phyloP scores from a whole-genome alignment of 2,888 invertebrate genomes.

The Drosophila yooni region DNA sequence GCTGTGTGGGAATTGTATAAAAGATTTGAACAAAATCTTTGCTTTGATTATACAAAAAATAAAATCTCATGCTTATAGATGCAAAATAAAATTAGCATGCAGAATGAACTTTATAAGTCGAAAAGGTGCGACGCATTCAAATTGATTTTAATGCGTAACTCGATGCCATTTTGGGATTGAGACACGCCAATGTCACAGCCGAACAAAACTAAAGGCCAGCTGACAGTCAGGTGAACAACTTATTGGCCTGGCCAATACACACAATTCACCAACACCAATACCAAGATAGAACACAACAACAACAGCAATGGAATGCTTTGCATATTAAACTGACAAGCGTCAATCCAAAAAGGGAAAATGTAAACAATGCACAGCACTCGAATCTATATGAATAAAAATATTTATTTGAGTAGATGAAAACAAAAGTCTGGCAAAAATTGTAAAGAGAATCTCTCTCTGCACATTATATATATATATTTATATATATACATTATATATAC shows the following conservation, averaged over 20 bases:
- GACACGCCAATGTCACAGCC: conserved; percentile 48
- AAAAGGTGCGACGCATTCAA: conserved; percentile 38
- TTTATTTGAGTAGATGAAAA: conserved; percentile 23
- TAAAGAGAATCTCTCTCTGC: conserved; percentile 12
- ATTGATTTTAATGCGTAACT: conserved; percentile 39
- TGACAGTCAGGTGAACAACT: conserved; percentile 66
- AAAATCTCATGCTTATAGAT: conserved; percentile 16
- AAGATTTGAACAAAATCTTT: conserved; percentile 10
- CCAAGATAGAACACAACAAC: background rate
- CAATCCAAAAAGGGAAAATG: conserved; percentile 62
- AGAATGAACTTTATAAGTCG: conserved; percentile 21
- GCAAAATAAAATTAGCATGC: conserved; percentile 38
- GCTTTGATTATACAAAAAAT: background rate
- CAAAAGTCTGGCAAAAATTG: conserved; percentile 44
- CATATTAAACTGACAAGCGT: conserved; percentile 60
- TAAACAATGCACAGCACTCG: conserved; percentile 66
- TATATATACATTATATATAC: background rate
- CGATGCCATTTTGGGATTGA: conserved; percentile 46
- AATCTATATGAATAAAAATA: conserved; percentile 18
- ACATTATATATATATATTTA: background rate
- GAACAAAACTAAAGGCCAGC: conserved; percentile 52
- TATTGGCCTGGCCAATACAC: conserved; percentile 60
- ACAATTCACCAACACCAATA: background rate
- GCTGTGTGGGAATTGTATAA: conserved; percentile 21
- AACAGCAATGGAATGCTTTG: conserved; percentile 54